Evolutionary conservation across 2,113 vertebrate genomes (phyloP).

Genomic region (Hylia prasina): DNA sequence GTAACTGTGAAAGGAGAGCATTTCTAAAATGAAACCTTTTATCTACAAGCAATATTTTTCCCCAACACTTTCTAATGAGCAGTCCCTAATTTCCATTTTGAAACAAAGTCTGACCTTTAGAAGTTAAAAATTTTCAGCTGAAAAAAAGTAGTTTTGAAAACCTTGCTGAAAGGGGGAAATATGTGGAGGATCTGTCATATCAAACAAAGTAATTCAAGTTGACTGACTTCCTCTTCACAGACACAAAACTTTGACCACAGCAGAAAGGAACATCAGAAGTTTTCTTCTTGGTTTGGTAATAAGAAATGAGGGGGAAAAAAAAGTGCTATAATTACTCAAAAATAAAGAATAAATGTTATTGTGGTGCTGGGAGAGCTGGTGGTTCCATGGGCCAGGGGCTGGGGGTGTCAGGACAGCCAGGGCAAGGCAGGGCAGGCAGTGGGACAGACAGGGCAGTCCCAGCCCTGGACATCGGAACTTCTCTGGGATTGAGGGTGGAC

Average conservation of each 20-base stretch:
- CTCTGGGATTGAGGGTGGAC: too few species aligned
- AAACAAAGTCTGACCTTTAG: background rate
- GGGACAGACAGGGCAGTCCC: background rate
- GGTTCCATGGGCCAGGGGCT: background rate
- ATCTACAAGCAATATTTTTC: background rate
- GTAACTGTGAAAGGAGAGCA: background rate
- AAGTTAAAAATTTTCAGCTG: background rate
- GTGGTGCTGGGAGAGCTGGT: background rate
- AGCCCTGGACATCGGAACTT: background rate
- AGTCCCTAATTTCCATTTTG: background rate
- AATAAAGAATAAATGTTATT: background rate
- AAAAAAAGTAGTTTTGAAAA: background rate
- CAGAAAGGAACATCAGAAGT: background rate
- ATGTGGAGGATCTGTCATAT: background rate
- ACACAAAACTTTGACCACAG: background rate
- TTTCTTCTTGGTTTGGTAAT: background rate
- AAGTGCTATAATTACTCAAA: background rate
- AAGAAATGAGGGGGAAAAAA: background rate
- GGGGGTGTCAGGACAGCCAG: background rate
- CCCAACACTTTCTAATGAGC: accelerated
- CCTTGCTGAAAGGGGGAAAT: background rate
- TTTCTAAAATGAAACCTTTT: background rate
- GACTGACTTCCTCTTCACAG: background rate
- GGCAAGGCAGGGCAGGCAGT: background rate
- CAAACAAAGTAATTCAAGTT: background rate